Percentiles rank a stretch among this genome's conserved stretches.
Evolutionary conservation across 2,888 invertebrate species (phyloP).

Genomic region (Sylvicola fuscatus): DNA sequence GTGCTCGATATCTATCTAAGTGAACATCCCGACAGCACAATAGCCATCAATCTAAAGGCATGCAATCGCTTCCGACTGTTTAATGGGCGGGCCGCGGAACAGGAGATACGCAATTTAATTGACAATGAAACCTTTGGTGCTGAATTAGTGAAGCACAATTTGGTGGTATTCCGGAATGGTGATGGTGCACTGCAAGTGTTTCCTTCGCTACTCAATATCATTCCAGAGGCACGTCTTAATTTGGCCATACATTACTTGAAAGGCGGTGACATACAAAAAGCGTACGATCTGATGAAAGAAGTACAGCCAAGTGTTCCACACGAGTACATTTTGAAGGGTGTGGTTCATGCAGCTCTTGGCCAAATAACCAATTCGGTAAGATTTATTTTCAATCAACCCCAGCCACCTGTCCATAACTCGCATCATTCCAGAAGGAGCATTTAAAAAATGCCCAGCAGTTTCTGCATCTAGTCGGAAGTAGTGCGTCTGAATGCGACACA

Average conservation of each 20-base stretch:
- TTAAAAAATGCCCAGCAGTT: constrained; percentile 90
- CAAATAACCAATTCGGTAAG: constrained; percentile 79
- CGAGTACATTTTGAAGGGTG: constrained; percentile 91
- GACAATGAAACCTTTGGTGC: constrained; percentile 53
- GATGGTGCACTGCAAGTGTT: constrained; percentile 82
- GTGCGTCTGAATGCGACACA: constrained; percentile 92
- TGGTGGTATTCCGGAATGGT: constrained; percentile 85
- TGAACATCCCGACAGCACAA: constrained; percentile 79
- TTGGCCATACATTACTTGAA: constrained; percentile 85
- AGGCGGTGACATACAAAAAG: constrained; percentile 73
- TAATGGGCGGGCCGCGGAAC: constrained; percentile 87
- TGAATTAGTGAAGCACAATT: constrained; percentile 77
- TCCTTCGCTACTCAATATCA: constrained; percentile 80
- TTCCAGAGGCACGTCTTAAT: constrained; percentile 92
- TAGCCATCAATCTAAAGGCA: constrained; percentile 83
- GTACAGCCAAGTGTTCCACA: constrained; percentile 84
- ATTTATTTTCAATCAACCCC: constrained; percentile 9
- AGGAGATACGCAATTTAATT: constrained; percentile 62
- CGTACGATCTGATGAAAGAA: constrained; percentile 73
- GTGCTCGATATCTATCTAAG: constrained; percentile 86
- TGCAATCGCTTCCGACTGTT: constrained; percentile 58
- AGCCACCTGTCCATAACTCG: no score
- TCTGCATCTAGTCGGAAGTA: constrained; percentile 90
- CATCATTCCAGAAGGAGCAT: constrained; percentile 75
- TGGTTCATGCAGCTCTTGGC: constrained; percentile 83